These are phyloP conservation scores for Echinarachnius parma DNA, from an alignment of 53 echinoderm and acorn worm species.

Conservation along the genomic window DNA sequence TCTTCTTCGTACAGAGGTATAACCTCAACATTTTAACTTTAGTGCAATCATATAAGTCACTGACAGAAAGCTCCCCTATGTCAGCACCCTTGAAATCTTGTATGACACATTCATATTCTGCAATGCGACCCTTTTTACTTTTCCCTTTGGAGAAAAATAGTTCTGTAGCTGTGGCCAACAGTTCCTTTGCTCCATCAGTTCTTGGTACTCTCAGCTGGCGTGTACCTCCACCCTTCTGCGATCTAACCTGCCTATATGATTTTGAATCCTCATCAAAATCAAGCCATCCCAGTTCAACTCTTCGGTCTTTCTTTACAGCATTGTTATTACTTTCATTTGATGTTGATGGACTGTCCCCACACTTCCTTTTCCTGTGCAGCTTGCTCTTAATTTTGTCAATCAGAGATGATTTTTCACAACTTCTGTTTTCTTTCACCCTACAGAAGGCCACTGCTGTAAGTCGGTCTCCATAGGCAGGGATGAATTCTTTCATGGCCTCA, in stretches of 20 bases:
- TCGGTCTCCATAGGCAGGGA: conserved; percentile 39
- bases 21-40: conserved; percentile 36
- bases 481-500: conserved; percentile 28
- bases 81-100: conserved; percentile 40
- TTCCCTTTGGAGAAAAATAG: conserved; percentile 42
- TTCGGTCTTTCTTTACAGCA: conserved; percentile 9
- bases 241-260: conserved; percentile 45
- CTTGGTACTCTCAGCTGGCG: neutral
- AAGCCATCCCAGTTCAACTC: conserved; percentile 48
- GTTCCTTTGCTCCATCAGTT: neutral
- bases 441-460: conserved; percentile 44
- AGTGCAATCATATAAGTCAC: conserved; percentile 6
- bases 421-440: conserved; percentile 3
- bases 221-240: conserved; percentile 25
- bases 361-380: neutral
- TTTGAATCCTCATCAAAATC: conserved; percentile 17
- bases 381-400: neutral
- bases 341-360: neutral
- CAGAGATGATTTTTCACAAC: neutral
- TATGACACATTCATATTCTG: conserved; percentile 19
- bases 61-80: conserved; percentile 4
- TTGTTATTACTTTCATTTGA: conserved; percentile 23
- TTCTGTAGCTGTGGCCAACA: conserved; percentile 3
- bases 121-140: conserved; percentile 13
- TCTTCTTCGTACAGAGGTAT: conserved; percentile 13